These are phyloP conservation scores for Ametastegia equiseti DNA, from an alignment of 2,888 invertebrate genomes.

Conservation along the genomic window DNA sequence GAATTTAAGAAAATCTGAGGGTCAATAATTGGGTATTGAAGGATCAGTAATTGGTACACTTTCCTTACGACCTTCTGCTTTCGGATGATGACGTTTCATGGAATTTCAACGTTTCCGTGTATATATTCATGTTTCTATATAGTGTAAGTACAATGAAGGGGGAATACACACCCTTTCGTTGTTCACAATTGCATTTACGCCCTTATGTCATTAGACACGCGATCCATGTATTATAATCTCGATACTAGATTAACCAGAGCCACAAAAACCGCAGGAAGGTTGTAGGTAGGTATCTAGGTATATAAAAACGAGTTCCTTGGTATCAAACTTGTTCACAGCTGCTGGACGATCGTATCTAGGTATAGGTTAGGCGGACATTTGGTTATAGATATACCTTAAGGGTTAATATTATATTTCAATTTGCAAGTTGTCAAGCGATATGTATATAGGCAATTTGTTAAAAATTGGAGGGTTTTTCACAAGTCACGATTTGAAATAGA, in stretches of 20 bases:
- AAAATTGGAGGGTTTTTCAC: neutral
- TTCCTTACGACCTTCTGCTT: no score
- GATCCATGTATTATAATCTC: neutral
- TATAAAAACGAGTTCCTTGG: neutral
- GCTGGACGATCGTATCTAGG: constrained; percentile 9
- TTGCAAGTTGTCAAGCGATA: neutral
- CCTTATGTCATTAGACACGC: no score
- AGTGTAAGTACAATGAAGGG: no score
- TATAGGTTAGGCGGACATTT: neutral
- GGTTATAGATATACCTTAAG: neutral
- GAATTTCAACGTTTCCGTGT: no score
- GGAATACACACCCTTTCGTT: no score
- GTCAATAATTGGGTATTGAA: no score
- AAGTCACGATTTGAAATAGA: neutral
- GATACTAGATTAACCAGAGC: neutral
- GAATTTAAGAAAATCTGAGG: no score
- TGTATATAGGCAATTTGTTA: neutral
- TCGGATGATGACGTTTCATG: no score
- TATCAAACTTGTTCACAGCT: constrained; percentile 26
- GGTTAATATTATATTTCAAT: no score
- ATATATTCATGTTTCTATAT: no score
- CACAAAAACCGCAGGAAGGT: constrained; percentile 7
- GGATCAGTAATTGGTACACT: no score
- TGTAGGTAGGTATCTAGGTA: neutral
- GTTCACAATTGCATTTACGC: no score